Evolutionary conservation across 2,113 vertebrate species (phyloP), one percentile per base, ranked within the genome.

Genomic region (Xenus cinereus): DNA sequence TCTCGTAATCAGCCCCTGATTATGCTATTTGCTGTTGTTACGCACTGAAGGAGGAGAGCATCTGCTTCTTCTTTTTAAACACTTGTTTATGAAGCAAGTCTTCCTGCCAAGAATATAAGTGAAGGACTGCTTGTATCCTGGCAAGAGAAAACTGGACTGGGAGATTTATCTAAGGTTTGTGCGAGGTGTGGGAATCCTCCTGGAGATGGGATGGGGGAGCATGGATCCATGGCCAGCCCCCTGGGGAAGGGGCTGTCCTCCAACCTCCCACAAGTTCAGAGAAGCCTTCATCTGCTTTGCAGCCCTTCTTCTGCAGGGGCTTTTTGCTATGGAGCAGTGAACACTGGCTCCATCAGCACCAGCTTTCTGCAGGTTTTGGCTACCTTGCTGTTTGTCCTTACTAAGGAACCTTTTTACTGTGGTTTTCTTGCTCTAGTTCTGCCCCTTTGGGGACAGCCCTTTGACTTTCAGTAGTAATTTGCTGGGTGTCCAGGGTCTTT

Each of bases 61-160:
- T 90, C 86, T 95, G 75, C 68, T 83, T 11, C 92, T 92, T 76
- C 76, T 92, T 90, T 86, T 87, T 56, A 84, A 95, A 83, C 21
- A 37, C 32, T 86, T 94, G 30, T 82, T 92, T 78, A 84, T 59
- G 43, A 71, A 91, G n/a, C 26, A 81, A 71, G 12, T 64, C 32
- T 86, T 89, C 51, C 43, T 92, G 86, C 63, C 83, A 92, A 88
- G 63, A 89, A 39, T 46, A 2, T 23, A 78, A 84, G 64, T 19
- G 51, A 84, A 90, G 60, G 28, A 39, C n/a, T 78, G 26, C 54
- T 92, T 87, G 37, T 71, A 67, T 37, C 13, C 54, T 4, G 19
- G 54, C 33, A 89, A 32, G 87, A 84, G 68, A 64, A 78, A 87
- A 63, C 41, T 59, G 68, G 39, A 24, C 63, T 54, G n/a, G 24